phyloP scores from a whole-genome alignment of 2,797 vertebrate genomes.

The Nyctalus aviator region DNA sequence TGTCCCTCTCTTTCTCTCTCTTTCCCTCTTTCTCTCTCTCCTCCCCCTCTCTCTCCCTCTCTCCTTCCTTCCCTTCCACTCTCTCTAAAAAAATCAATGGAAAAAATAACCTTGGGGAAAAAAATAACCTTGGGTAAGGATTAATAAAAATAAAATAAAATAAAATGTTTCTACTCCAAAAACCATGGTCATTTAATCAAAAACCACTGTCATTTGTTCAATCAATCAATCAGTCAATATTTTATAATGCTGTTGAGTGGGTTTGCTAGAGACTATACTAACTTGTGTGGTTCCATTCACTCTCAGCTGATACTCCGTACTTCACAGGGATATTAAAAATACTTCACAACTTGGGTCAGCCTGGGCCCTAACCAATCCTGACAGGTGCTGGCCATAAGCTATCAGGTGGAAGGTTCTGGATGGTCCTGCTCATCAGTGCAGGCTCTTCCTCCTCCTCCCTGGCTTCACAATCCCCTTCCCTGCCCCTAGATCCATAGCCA shows the following conservation, averaged over 20 bases:
- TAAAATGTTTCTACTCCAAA: not conserved
- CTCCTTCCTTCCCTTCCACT: too few relatives aligned
- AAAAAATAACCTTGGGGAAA: too few relatives aligned
- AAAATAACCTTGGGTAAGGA: too few relatives aligned
- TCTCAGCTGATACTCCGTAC: not conserved
- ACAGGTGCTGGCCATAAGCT: not conserved
- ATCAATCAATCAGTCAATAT: not conserved
- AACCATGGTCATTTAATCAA: not conserved
- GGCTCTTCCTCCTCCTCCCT: not conserved
- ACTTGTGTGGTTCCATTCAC: not conserved
- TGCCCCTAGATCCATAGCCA: not conserved
- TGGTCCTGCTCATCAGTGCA: rapidly evolving
- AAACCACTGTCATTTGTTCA: not conserved
- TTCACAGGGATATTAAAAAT: not conserved
- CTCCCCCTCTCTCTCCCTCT: too few relatives aligned
- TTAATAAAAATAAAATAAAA: not conserved
- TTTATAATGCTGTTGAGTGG: too few relatives aligned
- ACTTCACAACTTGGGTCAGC: not conserved
- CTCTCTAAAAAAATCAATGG: too few relatives aligned
- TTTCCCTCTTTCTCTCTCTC: too few relatives aligned
- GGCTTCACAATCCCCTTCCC: not conserved
- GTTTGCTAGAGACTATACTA: not conserved
- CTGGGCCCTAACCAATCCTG: not conserved
- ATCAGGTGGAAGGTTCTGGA: not conserved
- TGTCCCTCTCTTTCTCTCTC: too few relatives aligned